Conservation (phyloP, 2,797 vertebrate genomes). For the Hafferia zeledoni region DNA sequence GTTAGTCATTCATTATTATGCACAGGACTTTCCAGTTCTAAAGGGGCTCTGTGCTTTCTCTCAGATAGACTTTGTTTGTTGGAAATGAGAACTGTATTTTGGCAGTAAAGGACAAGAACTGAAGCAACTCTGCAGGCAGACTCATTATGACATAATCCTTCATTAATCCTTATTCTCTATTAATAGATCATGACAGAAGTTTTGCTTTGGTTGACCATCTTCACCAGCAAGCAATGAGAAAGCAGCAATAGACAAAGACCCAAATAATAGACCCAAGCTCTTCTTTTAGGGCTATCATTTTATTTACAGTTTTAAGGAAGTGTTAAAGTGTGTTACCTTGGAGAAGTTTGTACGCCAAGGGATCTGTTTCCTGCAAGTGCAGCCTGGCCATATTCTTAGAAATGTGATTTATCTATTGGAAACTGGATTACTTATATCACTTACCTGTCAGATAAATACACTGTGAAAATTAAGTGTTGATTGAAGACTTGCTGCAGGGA, state of each 20-base stretch:
- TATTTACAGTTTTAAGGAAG: slow-evolving; percentile 23
- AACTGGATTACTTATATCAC: neutral
- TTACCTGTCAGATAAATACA: slow-evolving; percentile 35
- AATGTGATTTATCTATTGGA: neutral
- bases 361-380: neutral
- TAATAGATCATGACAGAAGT: slow-evolving; percentile 85
- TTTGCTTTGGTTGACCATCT: slow-evolving; percentile 77
- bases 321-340: neutral
- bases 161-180: slow-evolving; percentile 86
- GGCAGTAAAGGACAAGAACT: slow-evolving; percentile 81
- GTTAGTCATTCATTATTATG: slow-evolving; percentile 89
- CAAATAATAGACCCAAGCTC: slow-evolving; percentile 41
- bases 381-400: neutral
- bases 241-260: slow-evolving; percentile 30
- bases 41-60: slow-evolving; percentile 87
- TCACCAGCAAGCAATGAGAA: slow-evolving; percentile 54
- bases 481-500: neutral
- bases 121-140: slow-evolving; percentile 79
- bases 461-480: neutral
- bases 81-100: slow-evolving; percentile 90
- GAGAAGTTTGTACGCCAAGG: neutral
- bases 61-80: slow-evolving; percentile 91
- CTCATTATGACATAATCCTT: slow-evolving; percentile 89
- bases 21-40: slow-evolving; percentile 84
- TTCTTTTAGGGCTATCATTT: slow-evolving; percentile 25